Conservation (phyloP, 2,888 invertebrate genomes). For the Andrena minutula region DNA sequence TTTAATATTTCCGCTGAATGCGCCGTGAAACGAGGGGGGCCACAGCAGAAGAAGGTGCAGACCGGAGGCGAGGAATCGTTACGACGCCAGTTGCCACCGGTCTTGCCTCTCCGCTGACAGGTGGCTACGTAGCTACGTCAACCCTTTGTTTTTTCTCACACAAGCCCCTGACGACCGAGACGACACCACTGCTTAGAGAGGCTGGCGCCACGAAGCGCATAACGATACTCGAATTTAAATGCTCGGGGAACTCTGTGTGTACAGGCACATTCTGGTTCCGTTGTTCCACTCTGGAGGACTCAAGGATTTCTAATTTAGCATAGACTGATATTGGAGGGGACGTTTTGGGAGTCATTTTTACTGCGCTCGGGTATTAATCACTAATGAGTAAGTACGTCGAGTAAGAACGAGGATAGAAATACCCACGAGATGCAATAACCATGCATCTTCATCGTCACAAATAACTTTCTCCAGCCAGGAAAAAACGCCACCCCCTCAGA, state of each 20-base stretch:
- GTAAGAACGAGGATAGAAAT: neutral
- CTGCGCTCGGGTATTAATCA: too few species aligned
- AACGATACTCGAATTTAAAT: conserved; percentile 65
- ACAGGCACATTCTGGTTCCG: neutral
- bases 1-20: conserved; percentile 81
- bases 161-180: conserved; percentile 44
- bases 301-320: too few species aligned
- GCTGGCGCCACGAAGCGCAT: conserved; percentile 68
- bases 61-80: conserved; percentile 66
- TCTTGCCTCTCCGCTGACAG: conserved; percentile 66
- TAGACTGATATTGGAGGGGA: too few species aligned
- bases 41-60: conserved; percentile 50
- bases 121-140: conserved; percentile 32
- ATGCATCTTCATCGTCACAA: neutral
- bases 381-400: too few species aligned
- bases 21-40: conserved; percentile 58
- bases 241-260: conserved; percentile 19
- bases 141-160: conserved; percentile 52
- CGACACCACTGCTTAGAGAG: conserved; percentile 51
- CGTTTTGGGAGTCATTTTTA: too few species aligned
- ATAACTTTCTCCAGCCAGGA: neutral
- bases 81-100: conserved; percentile 69
- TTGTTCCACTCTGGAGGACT: neutral
- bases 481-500: neutral
- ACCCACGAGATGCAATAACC: too few species aligned